A percentile compares a stretch with the other conserved stretches of the same genome.
These are phyloP conservation scores for Drosophila neotestacea DNA, from an alignment of 2,888 invertebrate genomes.

Conservation along the genomic window DNA sequence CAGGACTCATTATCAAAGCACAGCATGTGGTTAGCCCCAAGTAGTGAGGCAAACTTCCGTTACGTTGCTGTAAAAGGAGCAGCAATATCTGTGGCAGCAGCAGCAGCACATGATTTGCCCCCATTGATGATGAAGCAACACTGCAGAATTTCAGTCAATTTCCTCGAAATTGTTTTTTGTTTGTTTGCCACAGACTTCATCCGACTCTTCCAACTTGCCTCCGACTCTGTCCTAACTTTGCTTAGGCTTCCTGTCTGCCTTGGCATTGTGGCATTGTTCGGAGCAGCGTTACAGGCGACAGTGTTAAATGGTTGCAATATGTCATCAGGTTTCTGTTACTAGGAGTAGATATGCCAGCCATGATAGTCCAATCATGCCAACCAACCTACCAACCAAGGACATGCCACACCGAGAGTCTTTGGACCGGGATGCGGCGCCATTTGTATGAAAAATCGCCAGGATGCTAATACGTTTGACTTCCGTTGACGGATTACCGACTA, in stretches of 20 bases:
- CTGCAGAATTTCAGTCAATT: conserved; percentile 81
- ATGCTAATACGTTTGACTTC: conserved; percentile 85
- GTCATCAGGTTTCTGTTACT: conserved; percentile 77
- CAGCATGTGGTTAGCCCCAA: conserved; percentile 80
- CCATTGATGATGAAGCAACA: conserved; percentile 71
- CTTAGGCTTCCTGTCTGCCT: conserved; percentile 38
- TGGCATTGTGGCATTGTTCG: conserved; percentile 58
- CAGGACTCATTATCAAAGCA: conserved; percentile 80
- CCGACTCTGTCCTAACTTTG: conserved; percentile 1
- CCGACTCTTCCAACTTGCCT: conserved; percentile 31
- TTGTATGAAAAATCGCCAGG: conserved; percentile 84
- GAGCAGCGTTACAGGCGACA: conserved; percentile 72
- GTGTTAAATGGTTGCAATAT: conserved; percentile 84
- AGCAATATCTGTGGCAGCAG: conserved; percentile 26
- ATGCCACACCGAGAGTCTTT: conserved; percentile 35
- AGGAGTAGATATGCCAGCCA: conserved; percentile 61
- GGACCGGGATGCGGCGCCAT: conserved; percentile 72
- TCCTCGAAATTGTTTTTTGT: conserved; percentile 80
- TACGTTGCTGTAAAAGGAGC: conserved; percentile 46
- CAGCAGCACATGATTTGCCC: conserved; percentile 52
- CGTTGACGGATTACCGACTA: conserved; percentile 84
- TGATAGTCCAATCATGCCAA: conserved; percentile 75
- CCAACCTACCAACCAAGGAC: conserved; percentile 21
- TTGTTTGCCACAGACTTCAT: conserved; percentile 67
- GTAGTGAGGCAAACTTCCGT: conserved; percentile 65